Conservation (phyloP, 2,888 invertebrate species). For the Carpatolechia fugitivella region DNA sequence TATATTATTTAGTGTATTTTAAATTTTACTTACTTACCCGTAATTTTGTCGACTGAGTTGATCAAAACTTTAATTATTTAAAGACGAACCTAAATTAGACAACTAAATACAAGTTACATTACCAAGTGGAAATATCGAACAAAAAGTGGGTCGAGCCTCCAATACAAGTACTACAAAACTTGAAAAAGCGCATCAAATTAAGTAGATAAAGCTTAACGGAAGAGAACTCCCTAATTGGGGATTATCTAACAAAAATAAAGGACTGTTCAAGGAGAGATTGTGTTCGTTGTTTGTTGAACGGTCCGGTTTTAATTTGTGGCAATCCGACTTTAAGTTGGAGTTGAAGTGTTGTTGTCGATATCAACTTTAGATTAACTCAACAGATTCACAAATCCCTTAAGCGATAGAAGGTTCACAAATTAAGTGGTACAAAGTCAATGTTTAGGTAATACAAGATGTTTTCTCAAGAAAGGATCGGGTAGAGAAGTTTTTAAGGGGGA, state of each 20-base stretch:
- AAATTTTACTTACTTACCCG: too few species aligned
- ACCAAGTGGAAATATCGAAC: not conserved
- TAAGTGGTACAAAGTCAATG: too few species aligned
- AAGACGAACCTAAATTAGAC: too few species aligned
- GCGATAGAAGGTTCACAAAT: too few species aligned
- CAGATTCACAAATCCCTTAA: too few species aligned
- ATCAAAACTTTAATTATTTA: too few species aligned
- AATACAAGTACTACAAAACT: slow-evolving; percentile 15
- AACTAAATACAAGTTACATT: not conserved
- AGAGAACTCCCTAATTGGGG: slow-evolving; percentile 45
- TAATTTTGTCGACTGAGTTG: too few species aligned
- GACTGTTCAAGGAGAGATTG: not conserved
- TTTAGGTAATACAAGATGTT: too few species aligned
- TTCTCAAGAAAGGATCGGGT: too few species aligned
- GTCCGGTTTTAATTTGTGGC: not conserved
- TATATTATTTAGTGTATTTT: too few species aligned
- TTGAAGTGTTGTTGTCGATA: not conserved
- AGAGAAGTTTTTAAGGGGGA: too few species aligned
- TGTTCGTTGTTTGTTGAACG: not conserved
- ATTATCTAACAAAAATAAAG: slow-evolving; percentile 43
- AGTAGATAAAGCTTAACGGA: slow-evolving; percentile 32
- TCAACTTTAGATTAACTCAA: not conserved
- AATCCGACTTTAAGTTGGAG: not conserved
- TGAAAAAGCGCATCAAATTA: slow-evolving; percentile 36
- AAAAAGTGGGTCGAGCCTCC: not conserved